Evolutionary conservation across 2,888 invertebrate species (phyloP).

Genomic region (Andrena bucephala): DNA sequence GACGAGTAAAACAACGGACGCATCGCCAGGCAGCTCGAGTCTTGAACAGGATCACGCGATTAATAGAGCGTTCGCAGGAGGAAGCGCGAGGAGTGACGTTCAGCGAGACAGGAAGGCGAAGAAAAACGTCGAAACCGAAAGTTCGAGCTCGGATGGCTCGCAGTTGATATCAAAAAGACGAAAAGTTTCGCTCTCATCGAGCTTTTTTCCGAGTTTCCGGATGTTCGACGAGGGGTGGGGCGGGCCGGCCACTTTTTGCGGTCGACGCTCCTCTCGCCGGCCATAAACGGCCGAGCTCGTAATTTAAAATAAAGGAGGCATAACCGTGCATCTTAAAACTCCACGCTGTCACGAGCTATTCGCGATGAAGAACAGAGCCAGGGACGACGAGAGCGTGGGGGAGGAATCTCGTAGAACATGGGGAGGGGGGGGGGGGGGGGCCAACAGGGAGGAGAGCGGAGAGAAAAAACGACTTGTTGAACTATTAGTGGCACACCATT

Average conservation of each 20-base stretch:
- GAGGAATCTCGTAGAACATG: slow-evolving; percentile 26
- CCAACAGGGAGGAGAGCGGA: slow-evolving; percentile 28
- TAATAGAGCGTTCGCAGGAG: slow-evolving; percentile 31
- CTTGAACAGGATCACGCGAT: slow-evolving; percentile 26
- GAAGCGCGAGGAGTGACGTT: slow-evolving; percentile 24
- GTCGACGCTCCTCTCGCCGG: slow-evolving; percentile 41
- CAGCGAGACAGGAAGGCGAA: slow-evolving; percentile 30
- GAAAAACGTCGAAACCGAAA: slow-evolving; percentile 62
- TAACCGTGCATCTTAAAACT: slow-evolving; percentile 76
- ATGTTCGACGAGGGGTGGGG: slow-evolving; percentile 64
- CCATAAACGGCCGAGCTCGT: slow-evolving; percentile 74
- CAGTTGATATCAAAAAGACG: slow-evolving; percentile 59
- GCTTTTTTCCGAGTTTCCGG: slow-evolving; percentile 52
- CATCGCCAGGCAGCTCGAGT: not conserved
- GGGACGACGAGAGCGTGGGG: slow-evolving; percentile 1
- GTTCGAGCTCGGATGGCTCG: slow-evolving; percentile 44
- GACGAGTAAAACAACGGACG: not conserved
- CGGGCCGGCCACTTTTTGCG: slow-evolving; percentile 58
- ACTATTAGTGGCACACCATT: slow-evolving; percentile 78
- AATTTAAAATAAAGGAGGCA: slow-evolving; percentile 77
- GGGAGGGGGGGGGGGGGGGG: not conserved
- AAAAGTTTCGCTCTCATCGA: slow-evolving; percentile 65
- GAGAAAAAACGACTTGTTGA: slow-evolving; percentile 72
- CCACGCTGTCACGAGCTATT: slow-evolving; percentile 23
- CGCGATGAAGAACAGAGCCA: slow-evolving; percentile 3